Base-by-base conservation (phyloP, 2,888 invertebrate species). In the Chorisops tibialis region DNA sequence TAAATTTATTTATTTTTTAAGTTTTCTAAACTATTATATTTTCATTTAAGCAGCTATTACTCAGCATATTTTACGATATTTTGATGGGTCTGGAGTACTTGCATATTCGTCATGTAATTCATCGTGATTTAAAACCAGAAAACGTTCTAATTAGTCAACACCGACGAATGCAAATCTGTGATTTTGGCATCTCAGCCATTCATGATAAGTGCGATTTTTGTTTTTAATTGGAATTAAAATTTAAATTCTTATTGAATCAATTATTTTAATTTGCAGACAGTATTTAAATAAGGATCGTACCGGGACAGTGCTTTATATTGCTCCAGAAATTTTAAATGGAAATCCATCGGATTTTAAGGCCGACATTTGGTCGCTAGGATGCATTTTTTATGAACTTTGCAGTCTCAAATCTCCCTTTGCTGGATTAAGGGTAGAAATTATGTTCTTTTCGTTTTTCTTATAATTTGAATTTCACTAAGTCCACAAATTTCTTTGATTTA, bases 231-330 rank as follows among this genome's bases (percentile, higher is more conserved):
- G n/a, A n/a, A n/a, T n/a, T n/a, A n/a, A n/a, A n/a, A n/a, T n/a
- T n/a, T n/a, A n/a, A n/a, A n/a, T n/a, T n/a, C n/a, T n/a, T n/a
- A n/a, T n/a, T n/a, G n/a, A n/a, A n/a, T n/a, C n/a, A n/a, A 50
- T 35, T 11, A 22, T 2, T 24, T 12, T 1, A 59, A 74, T 73
- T 66, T 75, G 76, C 67, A 73, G 75, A 60, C 71, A 82, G 14
- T 82, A 82, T 68, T 84, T 85, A 6, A 80, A 81, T 37, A 82
- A 37, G 37, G 48, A 12, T 4, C 5, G n/a, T 22, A n/a, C 41
- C 30, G 85, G 86, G 5, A 86, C 86, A 1, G 85, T 85, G 1
- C 85, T 85, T 73, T 86, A 86, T 74, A 86, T 86, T 85, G 82
- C 83, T 18, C 86, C 86, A 11, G 86, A 86, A 71, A 74, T 85